Base-by-base conservation (phyloP, 92 coral and sea anemone genomes). In the Isaurus tuberculatus region DNA sequence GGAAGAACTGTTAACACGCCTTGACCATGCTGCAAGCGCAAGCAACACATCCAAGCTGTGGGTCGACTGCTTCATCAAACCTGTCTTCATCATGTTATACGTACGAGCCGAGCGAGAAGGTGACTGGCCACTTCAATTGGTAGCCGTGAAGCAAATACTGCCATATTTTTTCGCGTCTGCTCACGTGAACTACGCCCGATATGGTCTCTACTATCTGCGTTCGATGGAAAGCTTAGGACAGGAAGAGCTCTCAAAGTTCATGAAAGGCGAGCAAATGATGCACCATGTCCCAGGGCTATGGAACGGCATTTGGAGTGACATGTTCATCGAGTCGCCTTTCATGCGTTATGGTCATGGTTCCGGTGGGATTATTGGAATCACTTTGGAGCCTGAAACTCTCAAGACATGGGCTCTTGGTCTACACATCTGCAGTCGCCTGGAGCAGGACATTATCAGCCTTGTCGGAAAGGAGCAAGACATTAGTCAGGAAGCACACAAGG, bases 391-490 rank as follows among this genome's bases (percentile, higher is more conserved):
- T n/a, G 88, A 88, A 85, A 85, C 90, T 2, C 88, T 91, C 26
- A 85, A 82, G 68, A 88, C 88, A 49, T 91, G 90, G 94, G 92
- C 90, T 37, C 90, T 91, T 53, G 79, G 94, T 2, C 79, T 88
- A 5, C 92, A 91, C 65, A 69, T 88, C 40, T 91, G 94, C 68
- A 14, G 80, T 81, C 88, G 84, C 51, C 51, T 88, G 70, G 85
- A 81, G 49, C 90, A 90, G 65, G 88, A 86, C 70, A 36, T 81
- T 5, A 25, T 30, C 14, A 46, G 65, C 65, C 37, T 89, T 30
- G 25, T 30, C 15, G 83, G 63, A 11, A 75, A 84, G 1, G 70
- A 79, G 36, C 77, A 73, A 72, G 75, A 42, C 14, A 36, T 5
- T 17, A 15, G 53, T 15, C 91, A 88, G 70, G 75, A 70, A 23